Percentiles rank a stretch among this genome's conserved stretches.
These are phyloP conservation scores for Heterochromis multidens DNA, from an alignment of 2,113 vertebrate genomes.

Conservation along the genomic window DNA sequence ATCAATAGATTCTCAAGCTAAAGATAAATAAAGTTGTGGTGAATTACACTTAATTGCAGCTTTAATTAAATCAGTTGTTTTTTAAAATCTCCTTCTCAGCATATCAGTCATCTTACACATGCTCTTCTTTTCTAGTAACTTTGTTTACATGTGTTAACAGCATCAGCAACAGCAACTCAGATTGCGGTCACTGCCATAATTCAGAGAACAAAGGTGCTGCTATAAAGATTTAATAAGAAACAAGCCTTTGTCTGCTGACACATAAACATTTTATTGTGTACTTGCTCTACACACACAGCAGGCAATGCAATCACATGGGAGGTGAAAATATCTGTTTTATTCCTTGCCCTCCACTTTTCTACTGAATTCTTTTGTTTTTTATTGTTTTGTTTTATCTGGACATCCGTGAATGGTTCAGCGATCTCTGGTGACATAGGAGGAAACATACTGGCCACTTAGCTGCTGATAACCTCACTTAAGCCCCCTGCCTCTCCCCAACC, in stretches of 20 bases:
- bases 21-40: not conserved
- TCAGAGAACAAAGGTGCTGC: not conserved
- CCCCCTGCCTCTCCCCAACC: not conserved
- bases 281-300: not conserved
- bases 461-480: constrained; percentile 13
- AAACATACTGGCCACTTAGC: constrained; percentile 17
- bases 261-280: not conserved
- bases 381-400: not conserved
- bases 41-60: not conserved
- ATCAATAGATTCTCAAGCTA: not conserved
- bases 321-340: not conserved
- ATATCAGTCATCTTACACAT: not conserved
- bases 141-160: not conserved
- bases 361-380: not conserved
- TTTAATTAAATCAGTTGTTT: not conserved
- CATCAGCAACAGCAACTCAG: not conserved
- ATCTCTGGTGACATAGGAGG: not conserved
- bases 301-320: not conserved
- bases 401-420: not conserved
- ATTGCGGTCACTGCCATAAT: not conserved
- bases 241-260: not conserved
- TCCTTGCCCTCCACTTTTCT: not conserved
- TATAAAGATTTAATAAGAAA: not conserved
- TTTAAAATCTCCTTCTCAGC: not conserved
- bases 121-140: not conserved